A percentile compares a stretch with the other conserved stretches of the same genome.
Evolutionary conservation across 2,888 invertebrate species (phyloP).

Genomic region (Hirtodrosophila duncani): DNA sequence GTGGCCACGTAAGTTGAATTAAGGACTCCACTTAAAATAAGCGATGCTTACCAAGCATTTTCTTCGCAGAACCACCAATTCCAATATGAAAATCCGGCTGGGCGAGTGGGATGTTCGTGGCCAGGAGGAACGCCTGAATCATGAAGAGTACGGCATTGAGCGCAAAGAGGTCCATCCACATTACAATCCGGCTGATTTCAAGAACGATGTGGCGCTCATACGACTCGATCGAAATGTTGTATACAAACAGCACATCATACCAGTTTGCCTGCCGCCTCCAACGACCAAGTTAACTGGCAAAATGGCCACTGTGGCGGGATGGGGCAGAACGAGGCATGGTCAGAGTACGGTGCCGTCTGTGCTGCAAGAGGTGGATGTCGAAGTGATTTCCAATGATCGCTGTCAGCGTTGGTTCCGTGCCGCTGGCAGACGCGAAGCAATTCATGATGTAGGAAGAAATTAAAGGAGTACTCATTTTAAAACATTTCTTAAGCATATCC

Average conservation of each 20-base stretch:
- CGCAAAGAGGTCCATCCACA: slow-evolving; percentile 94
- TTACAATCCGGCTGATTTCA: slow-evolving; percentile 93
- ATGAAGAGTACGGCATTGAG: slow-evolving; percentile 93
- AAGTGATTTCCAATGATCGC: slow-evolving; percentile 92
- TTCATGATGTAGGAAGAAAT: slow-evolving; percentile 93
- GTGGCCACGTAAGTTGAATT: slow-evolving; percentile 88
- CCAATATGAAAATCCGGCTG: slow-evolving; percentile 90
- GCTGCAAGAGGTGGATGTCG: slow-evolving; percentile 90
- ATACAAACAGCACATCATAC: slow-evolving; percentile 94
- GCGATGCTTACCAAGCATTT: not conserved
- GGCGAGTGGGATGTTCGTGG: slow-evolving; percentile 96
- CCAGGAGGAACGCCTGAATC: slow-evolving; percentile 87
- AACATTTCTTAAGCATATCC: fast-evolving
- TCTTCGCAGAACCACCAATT: slow-evolving; percentile 87
- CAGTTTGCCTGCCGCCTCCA: slow-evolving; percentile 91
- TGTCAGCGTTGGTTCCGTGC: slow-evolving; percentile 96
- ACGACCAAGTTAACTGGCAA: slow-evolving; percentile 89
- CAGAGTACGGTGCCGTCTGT: slow-evolving; percentile 92
- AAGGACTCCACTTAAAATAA: not conserved
- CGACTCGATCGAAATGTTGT: slow-evolving; percentile 89
- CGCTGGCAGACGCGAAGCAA: slow-evolving; percentile 93
- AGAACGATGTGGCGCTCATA: slow-evolving; percentile 92
- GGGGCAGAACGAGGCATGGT: slow-evolving; percentile 94
- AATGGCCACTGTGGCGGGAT: slow-evolving; percentile 94
- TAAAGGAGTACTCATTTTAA: slow-evolving; percentile 6